Conservation (phyloP, 2,113 vertebrate genomes). For the Nansenia antarctica region DNA sequence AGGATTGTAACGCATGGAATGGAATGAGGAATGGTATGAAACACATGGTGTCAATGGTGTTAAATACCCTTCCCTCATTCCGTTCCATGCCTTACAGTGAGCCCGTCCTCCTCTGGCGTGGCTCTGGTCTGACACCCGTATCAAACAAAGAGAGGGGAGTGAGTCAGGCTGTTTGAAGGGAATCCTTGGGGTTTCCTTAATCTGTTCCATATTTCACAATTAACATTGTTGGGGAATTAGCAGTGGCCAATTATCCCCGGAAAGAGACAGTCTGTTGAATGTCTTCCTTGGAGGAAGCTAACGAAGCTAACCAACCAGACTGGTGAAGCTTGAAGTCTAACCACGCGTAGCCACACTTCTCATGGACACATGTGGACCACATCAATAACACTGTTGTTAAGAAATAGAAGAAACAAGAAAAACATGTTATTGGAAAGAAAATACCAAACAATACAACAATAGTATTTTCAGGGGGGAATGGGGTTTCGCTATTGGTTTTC, state of each 20-base stretch:
- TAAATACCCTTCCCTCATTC: too few species aligned
- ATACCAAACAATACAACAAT: slow-evolving; percentile 15
- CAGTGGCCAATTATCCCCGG: slow-evolving; percentile 40
- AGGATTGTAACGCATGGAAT: too few species aligned
- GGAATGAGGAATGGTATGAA: too few species aligned
- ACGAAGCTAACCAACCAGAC: slow-evolving; percentile 38
- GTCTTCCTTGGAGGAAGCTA: slow-evolving; percentile 42
- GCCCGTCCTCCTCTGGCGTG: too few species aligned
- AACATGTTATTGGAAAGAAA: slow-evolving; percentile 7
- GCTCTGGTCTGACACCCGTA: slow-evolving; percentile 33
- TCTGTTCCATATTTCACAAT: slow-evolving; percentile 36
- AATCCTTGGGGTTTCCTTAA: slow-evolving; percentile 31
- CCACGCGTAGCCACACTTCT: slow-evolving; percentile 42
- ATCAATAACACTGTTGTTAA: slow-evolving; percentile 51
- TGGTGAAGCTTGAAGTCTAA: slow-evolving; percentile 53
- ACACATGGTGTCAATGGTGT: too few species aligned
- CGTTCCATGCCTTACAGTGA: too few species aligned
- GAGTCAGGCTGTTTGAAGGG: slow-evolving; percentile 21
- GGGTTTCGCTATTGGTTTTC: not conserved
- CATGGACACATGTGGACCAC: slow-evolving; percentile 50
- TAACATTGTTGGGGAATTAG: slow-evolving; percentile 48
- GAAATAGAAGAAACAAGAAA: slow-evolving; percentile 24
- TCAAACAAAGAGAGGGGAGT: slow-evolving; percentile 27
- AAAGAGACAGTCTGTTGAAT: slow-evolving; percentile 42
- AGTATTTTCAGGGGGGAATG: slow-evolving; percentile 6